These are phyloP conservation scores for Apotomis capreana DNA, from an alignment of 2,888 invertebrate species.

Conservation along the genomic window DNA sequence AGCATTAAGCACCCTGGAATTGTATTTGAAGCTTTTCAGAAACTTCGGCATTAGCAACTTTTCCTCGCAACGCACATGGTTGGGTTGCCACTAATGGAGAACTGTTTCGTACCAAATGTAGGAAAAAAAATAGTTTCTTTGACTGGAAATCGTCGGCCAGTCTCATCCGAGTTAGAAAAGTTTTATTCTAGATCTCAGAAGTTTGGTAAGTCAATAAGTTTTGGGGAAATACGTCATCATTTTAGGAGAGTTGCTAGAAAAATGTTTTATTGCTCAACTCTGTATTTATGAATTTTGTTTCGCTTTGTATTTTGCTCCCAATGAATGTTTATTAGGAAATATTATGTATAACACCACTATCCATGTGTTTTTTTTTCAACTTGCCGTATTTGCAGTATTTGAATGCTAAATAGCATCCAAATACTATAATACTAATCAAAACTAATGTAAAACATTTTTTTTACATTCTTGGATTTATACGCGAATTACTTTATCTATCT, in stretches of 20 bases:
- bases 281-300: neutral
- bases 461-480: too few relatives aligned
- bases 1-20: conserved; percentile 57
- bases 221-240: conserved; percentile 15
- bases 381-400: too few relatives aligned
- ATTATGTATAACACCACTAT: too few relatives aligned
- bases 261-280: conserved; percentile 10
- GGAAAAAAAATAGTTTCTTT: conserved; percentile 56
- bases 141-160: conserved; percentile 61
- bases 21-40: conserved; percentile 71
- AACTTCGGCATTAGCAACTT: conserved; percentile 76
- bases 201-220: conserved; percentile 28
- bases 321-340: too few relatives aligned
- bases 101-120: conserved; percentile 64
- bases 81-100: conserved; percentile 74
- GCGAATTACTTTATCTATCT: too few relatives aligned
- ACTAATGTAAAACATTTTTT: too few relatives aligned
- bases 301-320: neutral
- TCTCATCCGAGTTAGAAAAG: conserved; percentile 58
- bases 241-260: conserved; percentile 10
- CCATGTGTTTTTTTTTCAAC: too few relatives aligned
- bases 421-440: too few relatives aligned
- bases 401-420: too few relatives aligned
- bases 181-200: conserved; percentile 51
- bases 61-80: conserved; percentile 72